phyloP scores from a whole-genome alignment of 2,888 invertebrate species.

The Drosophila lacicola region DNA sequence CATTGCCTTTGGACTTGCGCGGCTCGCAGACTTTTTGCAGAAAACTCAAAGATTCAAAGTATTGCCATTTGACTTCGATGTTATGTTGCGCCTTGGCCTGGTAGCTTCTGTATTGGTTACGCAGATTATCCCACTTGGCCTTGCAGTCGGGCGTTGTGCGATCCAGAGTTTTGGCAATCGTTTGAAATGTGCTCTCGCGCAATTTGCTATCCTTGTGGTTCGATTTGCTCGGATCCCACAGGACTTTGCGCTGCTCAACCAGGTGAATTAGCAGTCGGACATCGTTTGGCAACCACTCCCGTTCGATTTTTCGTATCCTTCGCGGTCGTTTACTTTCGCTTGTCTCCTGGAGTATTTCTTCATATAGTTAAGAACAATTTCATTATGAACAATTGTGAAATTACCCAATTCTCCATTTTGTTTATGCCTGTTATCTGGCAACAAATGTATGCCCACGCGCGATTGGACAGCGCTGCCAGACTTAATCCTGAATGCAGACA shows the following conservation, averaged over 20 bases:
- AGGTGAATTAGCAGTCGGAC: constrained; percentile 39
- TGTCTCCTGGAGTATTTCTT: background rate
- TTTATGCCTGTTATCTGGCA: constrained; percentile 4
- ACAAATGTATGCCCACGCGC: constrained; percentile 11
- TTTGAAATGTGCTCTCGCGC: constrained; percentile 31
- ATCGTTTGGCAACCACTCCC: constrained; percentile 36
- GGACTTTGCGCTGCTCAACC: constrained; percentile 20
- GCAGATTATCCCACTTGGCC: constrained; percentile 50
- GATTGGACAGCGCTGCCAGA: constrained; percentile 40
- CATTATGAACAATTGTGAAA: background rate
- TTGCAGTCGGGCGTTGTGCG: constrained; percentile 35
- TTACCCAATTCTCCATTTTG: constrained; percentile 25
- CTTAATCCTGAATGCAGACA: background rate
- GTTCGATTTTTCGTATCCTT: constrained; percentile 35
- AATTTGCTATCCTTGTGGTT: constrained; percentile 35
- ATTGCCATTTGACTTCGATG: constrained; percentile 40
- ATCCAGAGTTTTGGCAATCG: constrained; percentile 22
- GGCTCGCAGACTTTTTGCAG: constrained; percentile 29
- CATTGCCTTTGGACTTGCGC: constrained; percentile 13
- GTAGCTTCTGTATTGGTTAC: constrained; percentile 42
- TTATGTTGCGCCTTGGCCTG: constrained; percentile 29
- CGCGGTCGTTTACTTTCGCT: constrained; percentile 22
- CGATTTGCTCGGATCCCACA: constrained; percentile 29
- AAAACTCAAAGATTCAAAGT: constrained; percentile 33
- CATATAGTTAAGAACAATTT: too few species aligned